Percentiles rank a stretch among this genome's conserved stretches.
These are phyloP conservation scores for Mercenaria mercenaria DNA, from an alignment of 1,140 invertebrate species.

Conservation along the genomic window DNA sequence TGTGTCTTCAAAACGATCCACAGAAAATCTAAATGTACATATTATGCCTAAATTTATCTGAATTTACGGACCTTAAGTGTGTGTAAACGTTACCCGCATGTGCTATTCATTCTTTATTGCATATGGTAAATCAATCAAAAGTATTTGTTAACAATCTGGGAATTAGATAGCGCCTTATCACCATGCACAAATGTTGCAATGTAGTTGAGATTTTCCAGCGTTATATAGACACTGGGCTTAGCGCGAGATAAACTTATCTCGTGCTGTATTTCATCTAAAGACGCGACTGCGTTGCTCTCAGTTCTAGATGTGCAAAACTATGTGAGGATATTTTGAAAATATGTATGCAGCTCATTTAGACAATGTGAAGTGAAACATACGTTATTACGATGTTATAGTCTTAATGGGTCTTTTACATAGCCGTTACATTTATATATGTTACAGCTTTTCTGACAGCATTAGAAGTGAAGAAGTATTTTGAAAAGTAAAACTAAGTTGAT, in stretches of 20 bases:
- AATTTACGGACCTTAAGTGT: neutral
- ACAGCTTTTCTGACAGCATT: too few relatives aligned
- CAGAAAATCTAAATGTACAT: neutral
- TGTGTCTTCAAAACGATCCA: neutral
- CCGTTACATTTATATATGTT: too few relatives aligned
- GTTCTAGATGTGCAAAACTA: neutral
- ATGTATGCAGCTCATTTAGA: neutral
- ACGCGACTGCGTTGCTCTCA: neutral
- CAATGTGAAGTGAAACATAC: neutral
- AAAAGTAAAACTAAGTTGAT: too few relatives aligned
- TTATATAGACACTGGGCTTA: neutral
- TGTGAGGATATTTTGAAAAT: neutral
- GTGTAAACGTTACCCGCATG: neutral
- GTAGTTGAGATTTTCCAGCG: neutral
- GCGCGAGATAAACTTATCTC: neutral
- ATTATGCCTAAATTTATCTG: neutral
- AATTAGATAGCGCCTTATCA: constrained; percentile 15
- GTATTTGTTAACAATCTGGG: constrained; percentile 49
- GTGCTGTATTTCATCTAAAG: neutral
- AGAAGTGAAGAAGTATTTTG: too few relatives aligned
- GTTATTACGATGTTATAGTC: neutral
- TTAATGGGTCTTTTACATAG: too few relatives aligned
- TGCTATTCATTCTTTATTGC: constrained; percentile 17
- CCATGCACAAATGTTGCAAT: neutral
- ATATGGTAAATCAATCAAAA: constrained; percentile 47